Percentiles rank a stretch among this genome's conserved stretches.
Conservation (phyloP, 1,140 invertebrate genomes). For the Araneus ventricosus region DNA sequence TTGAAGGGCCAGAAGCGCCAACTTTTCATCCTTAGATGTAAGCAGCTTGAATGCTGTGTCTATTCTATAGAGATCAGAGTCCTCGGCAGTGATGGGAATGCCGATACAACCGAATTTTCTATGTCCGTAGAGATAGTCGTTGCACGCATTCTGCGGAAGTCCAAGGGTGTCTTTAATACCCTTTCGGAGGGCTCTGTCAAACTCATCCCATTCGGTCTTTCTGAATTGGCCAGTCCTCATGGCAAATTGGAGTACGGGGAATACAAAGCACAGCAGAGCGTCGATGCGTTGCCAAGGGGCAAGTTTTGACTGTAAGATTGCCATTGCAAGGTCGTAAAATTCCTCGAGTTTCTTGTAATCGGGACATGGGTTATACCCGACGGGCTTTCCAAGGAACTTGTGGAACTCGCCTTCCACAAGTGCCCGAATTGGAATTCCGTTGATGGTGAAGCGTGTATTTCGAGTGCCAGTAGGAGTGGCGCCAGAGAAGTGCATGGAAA, state of each 20-base stretch:
- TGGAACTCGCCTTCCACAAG: neutral
- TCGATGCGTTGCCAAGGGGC: neutral
- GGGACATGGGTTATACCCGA: neutral
- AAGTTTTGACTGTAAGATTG: neutral
- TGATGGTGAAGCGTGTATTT: neutral
- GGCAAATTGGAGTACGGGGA: neutral
- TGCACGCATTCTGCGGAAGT: neutral
- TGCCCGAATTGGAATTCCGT: rapidly evolving
- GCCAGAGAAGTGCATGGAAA: neutral
- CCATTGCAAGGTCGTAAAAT: rapidly evolving
- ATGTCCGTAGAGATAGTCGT: neutral
- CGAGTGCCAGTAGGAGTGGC: neutral
- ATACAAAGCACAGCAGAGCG: neutral
- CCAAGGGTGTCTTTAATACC: neutral
- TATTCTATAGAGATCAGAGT: neutral
- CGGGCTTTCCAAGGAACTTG: neutral
- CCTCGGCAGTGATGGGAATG: neutral
- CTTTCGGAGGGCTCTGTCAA: neutral
- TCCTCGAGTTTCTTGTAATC: neutral
- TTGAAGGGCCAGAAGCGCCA: neutral
- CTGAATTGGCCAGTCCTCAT: neutral
- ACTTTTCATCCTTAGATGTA: neutral
- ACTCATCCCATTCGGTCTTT: neutral
- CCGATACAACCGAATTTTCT: neutral
- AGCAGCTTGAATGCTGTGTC: conserved; percentile 20